Conservation (phyloP, 1,140 invertebrate species). For the Fopius arisanus region DNA sequence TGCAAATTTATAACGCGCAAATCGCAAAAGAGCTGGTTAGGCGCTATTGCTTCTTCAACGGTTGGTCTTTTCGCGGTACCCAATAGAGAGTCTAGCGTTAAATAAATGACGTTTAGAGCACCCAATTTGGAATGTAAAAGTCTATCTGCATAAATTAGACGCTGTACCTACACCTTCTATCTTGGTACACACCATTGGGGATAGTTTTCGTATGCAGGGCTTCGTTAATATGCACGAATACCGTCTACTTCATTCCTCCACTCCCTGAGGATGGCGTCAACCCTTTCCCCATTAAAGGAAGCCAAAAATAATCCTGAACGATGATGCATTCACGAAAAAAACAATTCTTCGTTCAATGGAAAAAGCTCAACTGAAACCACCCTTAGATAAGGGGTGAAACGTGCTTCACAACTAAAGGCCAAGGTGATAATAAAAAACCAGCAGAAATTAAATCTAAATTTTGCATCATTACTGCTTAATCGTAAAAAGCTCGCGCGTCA, state of each 20-base stretch:
- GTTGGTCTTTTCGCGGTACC: not conserved
- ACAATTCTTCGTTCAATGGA: not conserved
- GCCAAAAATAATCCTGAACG: not conserved
- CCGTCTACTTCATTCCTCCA: slow-evolving; percentile 3
- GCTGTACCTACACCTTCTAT: slow-evolving; percentile 19
- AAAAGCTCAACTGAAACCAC: no score
- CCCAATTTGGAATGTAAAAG: slow-evolving; percentile 52
- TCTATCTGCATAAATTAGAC: slow-evolving; percentile 54
- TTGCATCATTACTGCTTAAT: no score
- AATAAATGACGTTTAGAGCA: slow-evolving; percentile 50
- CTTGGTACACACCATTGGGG: slow-evolving; percentile 10
- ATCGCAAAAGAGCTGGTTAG: slow-evolving; percentile 42
- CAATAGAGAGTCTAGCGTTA: slow-evolving; percentile 30
- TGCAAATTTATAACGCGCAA: slow-evolving; percentile 52
- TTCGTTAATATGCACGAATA: slow-evolving; percentile 22
- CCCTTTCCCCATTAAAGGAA: not conserved
- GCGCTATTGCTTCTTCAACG: slow-evolving; percentile 20
- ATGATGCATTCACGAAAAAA: not conserved
- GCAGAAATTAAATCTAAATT: no score
- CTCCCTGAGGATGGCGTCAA: not conserved
- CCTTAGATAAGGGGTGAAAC: no score
- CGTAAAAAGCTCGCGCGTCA: no score
- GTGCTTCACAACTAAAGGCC: no score
- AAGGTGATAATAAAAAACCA: no score
- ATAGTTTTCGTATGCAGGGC: slow-evolving; percentile 27